Conservation (phyloP, 1,140 invertebrate genomes). For the Brachionus asplanchnoidis region DNA sequence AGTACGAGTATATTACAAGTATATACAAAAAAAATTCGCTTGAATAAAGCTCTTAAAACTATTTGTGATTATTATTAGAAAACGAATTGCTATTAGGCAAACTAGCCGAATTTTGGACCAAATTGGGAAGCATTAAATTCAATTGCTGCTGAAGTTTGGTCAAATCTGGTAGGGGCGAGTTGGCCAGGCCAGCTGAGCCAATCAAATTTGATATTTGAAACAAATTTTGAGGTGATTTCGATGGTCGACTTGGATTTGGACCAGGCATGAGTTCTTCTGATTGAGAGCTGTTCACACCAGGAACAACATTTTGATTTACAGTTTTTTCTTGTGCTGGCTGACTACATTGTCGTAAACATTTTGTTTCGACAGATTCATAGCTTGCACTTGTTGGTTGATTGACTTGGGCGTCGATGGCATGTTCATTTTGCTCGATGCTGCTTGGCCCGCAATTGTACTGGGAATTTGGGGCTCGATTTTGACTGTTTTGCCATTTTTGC, state of each 20-base stretch:
- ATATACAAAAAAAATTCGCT: neutral
- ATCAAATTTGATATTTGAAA: constrained; percentile 24
- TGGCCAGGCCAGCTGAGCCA: neutral
- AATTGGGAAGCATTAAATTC: constrained; percentile 8
- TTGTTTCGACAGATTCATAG: neutral
- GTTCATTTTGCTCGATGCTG: neutral
- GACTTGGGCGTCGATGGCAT: neutral
- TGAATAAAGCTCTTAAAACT: neutral
- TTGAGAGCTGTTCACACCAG: neutral
- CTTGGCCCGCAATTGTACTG: neutral
- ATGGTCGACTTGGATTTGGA: neutral
- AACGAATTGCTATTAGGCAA: neutral
- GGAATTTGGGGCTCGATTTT: neutral
- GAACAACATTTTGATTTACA: neutral
- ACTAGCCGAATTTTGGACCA: neutral
- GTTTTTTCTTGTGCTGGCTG: neutral
- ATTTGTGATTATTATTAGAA: neutral
- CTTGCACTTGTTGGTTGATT: neutral
- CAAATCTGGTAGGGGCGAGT: neutral
- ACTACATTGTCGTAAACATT: constrained; percentile 12
- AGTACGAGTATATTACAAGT: neutral
- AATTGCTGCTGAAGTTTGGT: neutral
- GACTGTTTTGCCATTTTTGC: constrained; percentile 8
- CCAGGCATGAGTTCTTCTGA: neutral
- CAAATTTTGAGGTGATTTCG: constrained; percentile 4